Percentiles rank a stretch among this genome's conserved stretches.
Evolutionary conservation across 2,888 invertebrate species (phyloP).

Genomic region (Melieria picta): DNA sequence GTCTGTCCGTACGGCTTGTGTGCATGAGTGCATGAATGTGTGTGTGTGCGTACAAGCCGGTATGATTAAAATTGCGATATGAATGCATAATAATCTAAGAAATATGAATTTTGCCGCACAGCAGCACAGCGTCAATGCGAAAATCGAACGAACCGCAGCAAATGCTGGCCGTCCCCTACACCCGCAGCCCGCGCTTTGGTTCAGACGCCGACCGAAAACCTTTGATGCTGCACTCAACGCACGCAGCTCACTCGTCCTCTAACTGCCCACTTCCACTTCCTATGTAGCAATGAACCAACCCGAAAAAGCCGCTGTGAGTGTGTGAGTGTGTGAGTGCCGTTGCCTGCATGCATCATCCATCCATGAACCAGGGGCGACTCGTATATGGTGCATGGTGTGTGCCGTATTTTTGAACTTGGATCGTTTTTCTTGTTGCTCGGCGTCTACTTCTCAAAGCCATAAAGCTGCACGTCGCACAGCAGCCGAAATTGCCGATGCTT

Average conservation of each 20-base stretch:
- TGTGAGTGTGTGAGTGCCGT: no score
- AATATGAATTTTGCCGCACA: constrained; percentile 34
- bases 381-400: background rate
- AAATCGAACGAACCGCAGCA: background rate
- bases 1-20: background rate
- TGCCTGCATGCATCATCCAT: constrained; percentile 11
- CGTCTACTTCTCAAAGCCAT: background rate
- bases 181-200: no score
- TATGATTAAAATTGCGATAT: constrained; percentile 40
- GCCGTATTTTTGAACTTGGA: constrained; percentile 19
- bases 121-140: no score
- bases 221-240: no score
- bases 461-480: background rate
- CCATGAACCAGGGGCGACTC: background rate
- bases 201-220: no score
- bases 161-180: background rate
- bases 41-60: constrained; percentile 12
- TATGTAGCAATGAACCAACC: no score
- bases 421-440: background rate
- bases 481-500: background rate
- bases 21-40: background rate
- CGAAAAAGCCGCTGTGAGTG: no score
- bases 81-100: constrained; percentile 40
- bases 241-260: no score
- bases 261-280: no score